phyloP scores from a whole-genome alignment of 23 tunicate species.

The Clavelina lepadiformis region DNA sequence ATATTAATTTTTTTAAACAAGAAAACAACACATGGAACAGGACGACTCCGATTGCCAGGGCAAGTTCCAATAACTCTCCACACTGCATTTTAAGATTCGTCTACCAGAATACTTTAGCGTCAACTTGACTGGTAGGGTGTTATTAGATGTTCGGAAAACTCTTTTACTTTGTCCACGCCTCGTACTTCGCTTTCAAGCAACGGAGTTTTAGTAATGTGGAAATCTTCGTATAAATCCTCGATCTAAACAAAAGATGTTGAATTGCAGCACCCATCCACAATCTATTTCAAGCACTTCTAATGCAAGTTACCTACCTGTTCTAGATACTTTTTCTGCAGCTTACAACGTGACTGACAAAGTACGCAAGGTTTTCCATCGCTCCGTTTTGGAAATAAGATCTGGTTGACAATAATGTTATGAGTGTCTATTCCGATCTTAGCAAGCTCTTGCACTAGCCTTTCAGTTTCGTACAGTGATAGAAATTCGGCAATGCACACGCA shows the following conservation, averaged over 20 bases:
- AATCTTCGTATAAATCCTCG: slow-evolving; percentile 89
- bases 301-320: slow-evolving; percentile 43
- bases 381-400: slow-evolving; percentile 51
- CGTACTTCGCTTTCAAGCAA: slow-evolving; percentile 92
- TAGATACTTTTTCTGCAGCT: slow-evolving; percentile 74
- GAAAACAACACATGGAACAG: no score
- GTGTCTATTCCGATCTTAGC: slow-evolving; percentile 89
- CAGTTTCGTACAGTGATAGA: slow-evolving; percentile 94
- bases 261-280: background rate
- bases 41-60: no score
- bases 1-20: no score
- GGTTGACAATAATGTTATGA: slow-evolving; percentile 89
- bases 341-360: slow-evolving; percentile 72
- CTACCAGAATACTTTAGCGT: no score
- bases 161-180: slow-evolving; percentile 80
- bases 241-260: slow-evolving; percentile 23
- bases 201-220: slow-evolving; percentile 86
- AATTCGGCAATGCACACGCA: slow-evolving; percentile 98
- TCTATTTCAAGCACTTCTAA: slow-evolving; percentile 1
- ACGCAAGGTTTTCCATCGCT: slow-evolving; percentile 57
- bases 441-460: slow-evolving; percentile 86
- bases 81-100: no score
- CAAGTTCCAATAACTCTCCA: no score
- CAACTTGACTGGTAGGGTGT: slow-evolving; percentile 37
- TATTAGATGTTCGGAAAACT: slow-evolving; percentile 63